phyloP scores from a whole-genome alignment of 2,888 invertebrate genomes.

The Phyto melanocephala region DNA sequence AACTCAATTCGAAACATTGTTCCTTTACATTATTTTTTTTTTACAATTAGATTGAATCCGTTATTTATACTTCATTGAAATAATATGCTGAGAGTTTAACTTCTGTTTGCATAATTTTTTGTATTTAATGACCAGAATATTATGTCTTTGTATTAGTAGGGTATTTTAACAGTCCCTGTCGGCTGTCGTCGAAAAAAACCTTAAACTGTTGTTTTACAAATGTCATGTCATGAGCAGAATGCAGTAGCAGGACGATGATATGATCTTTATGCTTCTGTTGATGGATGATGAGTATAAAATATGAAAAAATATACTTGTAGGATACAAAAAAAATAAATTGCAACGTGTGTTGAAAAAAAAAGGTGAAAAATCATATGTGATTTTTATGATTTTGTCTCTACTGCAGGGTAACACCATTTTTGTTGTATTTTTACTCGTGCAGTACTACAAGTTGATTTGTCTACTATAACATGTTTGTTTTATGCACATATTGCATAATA shows the following conservation, averaged over 20 bases:
- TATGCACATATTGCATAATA: neutral
- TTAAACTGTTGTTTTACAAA: neutral
- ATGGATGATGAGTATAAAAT: neutral
- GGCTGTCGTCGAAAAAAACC: neutral
- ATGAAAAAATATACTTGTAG: slow-evolving; percentile 1
- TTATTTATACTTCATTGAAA: no score
- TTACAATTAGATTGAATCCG: no score
- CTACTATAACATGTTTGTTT: slow-evolving; percentile 34
- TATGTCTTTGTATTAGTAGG: neutral
- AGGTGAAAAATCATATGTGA: neutral
- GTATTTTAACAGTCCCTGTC: neutral
- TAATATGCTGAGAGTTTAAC: no score
- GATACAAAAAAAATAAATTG: neutral
- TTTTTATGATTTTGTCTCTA: neutral
- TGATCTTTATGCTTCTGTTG: neutral
- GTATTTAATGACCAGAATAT: no score
- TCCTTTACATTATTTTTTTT: no score
- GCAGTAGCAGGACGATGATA: neutral
- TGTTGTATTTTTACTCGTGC: neutral
- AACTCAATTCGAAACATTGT: no score
- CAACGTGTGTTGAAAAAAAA: neutral
- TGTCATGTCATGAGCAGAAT: slow-evolving; percentile 35
- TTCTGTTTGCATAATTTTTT: no score
- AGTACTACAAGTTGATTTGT: neutral
- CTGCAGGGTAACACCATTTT: slow-evolving; percentile 4